Base-by-base conservation (phyloP, 2,888 invertebrate species). In the Pyrrhosoma nymphula region DNA sequence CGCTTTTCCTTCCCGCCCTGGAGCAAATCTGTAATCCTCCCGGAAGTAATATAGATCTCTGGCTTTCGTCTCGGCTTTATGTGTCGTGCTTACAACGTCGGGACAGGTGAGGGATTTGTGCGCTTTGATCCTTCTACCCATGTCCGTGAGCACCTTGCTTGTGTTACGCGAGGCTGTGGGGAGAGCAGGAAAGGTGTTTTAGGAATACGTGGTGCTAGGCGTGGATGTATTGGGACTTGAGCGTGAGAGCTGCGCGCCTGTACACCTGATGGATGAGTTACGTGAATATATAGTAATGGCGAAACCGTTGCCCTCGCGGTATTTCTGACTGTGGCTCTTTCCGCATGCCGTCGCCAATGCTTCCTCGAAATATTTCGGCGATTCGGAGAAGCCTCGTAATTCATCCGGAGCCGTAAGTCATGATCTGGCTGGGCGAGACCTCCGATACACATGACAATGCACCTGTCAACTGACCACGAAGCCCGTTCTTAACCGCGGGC, bases 391-490 rank as follows among this genome's bases (percentile, higher is more conserved):
- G 69, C 35, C 30, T 18, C 10, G 82, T 82, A 82, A 35, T 35
- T 82, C 82, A 82, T 82, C 16, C 16, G 82, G 14, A 82, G 69
- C 82, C 82, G 16, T 35, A 82, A 82, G 82, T 82, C 82, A 82
- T 82, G 82, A 82, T 82, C 82, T 12, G 35, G n/a, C 47, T 4
- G 26, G 60, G n/a, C 69, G 69, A 47, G 82, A 35, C 82, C 82
- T 10, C 82, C 82, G 82, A 82, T 35, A 35, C 35, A 35, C 82
- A 35, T 35, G 8, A 18, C 35, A 82, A 35, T 82, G 10, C 82
- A 82, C 35, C 82, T 82, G 82, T 82, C 82, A 82, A 82, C 82
- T 35, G 82, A 16, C 82, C 82, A 82, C 35, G n/a, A 82, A 82
- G 82, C 35, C 35, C 69, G 60, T 26, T 35, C 82, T 82, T 82